Conservation (phyloP, 2,113 vertebrate genomes). For the Lagopus muta region DNA sequence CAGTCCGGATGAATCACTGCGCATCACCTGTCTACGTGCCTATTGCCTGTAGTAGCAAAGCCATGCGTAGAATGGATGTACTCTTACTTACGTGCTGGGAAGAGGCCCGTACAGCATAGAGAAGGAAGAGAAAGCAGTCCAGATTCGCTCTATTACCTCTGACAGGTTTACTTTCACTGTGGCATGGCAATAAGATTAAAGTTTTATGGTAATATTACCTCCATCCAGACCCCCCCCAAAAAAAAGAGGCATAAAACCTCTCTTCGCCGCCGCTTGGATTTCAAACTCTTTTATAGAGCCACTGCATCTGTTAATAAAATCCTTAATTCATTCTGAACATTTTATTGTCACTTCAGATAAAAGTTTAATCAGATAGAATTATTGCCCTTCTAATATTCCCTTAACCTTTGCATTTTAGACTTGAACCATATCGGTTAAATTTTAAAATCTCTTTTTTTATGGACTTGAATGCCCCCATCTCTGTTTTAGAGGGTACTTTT, state of each 20-base stretch:
- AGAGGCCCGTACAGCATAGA: neutral
- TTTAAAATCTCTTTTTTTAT: constrained; percentile 73
- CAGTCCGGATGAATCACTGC: neutral
- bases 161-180: constrained; percentile 64
- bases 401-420: constrained; percentile 75
- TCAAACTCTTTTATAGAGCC: constrained; percentile 53
- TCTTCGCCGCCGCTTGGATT: constrained; percentile 39
- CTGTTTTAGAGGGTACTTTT: constrained; percentile 37
- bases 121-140: constrained; percentile 13
- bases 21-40: neutral
- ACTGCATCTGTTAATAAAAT: constrained; percentile 66
- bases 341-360: constrained; percentile 69
- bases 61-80: accelerated
- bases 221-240: constrained; percentile 12
- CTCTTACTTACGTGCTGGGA: neutral
- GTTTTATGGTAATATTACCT: constrained; percentile 61
- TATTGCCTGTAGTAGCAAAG: neutral
- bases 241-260: constrained; percentile 1
- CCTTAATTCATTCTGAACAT: constrained; percentile 68
- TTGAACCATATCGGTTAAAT: constrained; percentile 67
- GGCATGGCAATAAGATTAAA: constrained; percentile 61
- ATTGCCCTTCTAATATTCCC: constrained; percentile 71
- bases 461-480: constrained; percentile 46
- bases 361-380: constrained; percentile 79
- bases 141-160: constrained; percentile 62